These are phyloP conservation scores for Callipepla californica DNA, from an alignment of 2,113 vertebrate species.

Conservation along the genomic window DNA sequence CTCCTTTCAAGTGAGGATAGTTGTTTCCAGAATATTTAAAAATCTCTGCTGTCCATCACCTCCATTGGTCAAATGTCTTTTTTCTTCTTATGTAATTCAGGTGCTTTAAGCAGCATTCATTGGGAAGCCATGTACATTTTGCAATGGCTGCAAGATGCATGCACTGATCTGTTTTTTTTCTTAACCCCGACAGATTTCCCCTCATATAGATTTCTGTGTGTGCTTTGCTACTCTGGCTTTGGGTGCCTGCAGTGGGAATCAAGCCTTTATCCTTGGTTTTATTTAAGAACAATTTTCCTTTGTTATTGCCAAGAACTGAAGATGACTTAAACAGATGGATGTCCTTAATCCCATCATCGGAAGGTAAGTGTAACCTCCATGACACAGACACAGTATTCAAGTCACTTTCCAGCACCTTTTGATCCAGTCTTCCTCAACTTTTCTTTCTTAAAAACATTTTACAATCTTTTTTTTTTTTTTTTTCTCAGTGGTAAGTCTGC, in stretches of 20 bases:
- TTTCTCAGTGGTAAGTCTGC: neutral
- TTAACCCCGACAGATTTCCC: neutral
- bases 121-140: neutral
- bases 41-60: neutral
- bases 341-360: neutral
- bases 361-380: neutral
- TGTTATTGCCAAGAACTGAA: slow-evolving; percentile 70
- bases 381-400: neutral
- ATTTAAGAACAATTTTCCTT: slow-evolving; percentile 71
- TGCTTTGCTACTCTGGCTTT: slow-evolving; percentile 56
- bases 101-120: neutral
- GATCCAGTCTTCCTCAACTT: neutral
- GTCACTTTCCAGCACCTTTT: neutral
- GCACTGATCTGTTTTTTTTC: neutral
- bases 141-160: neutral
- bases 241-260: slow-evolving; percentile 26
- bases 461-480: neutral
- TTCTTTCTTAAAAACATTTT: neutral
- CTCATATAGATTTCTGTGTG: slow-evolving; percentile 33
- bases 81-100: neutral
- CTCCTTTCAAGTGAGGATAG: neutral
- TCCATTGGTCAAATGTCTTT: neutral
- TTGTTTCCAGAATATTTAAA: neutral
- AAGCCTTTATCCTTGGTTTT: slow-evolving; percentile 37
- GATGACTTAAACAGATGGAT: slow-evolving; percentile 71